Base-by-base conservation (phyloP, 2,113 vertebrate genomes). In the Toxostoma redivivum region DNA sequence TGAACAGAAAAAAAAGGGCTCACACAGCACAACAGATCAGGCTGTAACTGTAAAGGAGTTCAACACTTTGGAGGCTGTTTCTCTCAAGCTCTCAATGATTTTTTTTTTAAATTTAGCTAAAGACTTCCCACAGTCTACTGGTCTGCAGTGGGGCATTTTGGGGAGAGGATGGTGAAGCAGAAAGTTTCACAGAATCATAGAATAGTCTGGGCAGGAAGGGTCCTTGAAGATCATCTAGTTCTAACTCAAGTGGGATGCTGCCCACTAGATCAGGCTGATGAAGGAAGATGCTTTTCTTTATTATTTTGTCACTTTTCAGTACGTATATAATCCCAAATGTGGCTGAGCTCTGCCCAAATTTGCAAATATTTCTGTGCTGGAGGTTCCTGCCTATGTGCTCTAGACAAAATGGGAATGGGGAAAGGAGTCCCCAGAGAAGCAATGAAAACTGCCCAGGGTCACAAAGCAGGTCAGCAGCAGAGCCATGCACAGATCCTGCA, bases 1-100 rank as follows among this genome's bases (percentile, higher is more conserved):
- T 50, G 30, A 90, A 78, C n/a, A 58, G 81, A 31, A 25, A 83
- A 88, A 88, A 82, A 50, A 51, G 76, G 79, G 69, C 84, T 96
- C 82, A 53, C 38, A 15, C 67, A 74, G 76, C 67, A 67, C 88
- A 91, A 65, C 37, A 58, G 80, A 78, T 50, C 12, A 4, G 71
- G 79, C 71, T 93, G 77, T 38, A 47, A 88, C 35, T 60, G 86
- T 61, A 78, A 84, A 66, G 27, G 53, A 86, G 61, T 25, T 61
- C 81, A 70, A 45, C 53, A 14, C 62, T 85, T 93, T 22, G 38
- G 65, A 92, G 82, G 37, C 38, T 80, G 66, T 48, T 96, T 61
- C 56, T 74, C 77, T 72, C 81, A 33, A n/a, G 30, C 58, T 81
- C 64, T 64, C 45, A 24, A 71, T 28, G 53, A 74, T 2, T 33